A percentile compares a stretch with the other conserved stretches of the same genome.
Evolutionary conservation across 2,888 invertebrate species (phyloP).

Genomic region (Parnassius glacialis): DNA sequence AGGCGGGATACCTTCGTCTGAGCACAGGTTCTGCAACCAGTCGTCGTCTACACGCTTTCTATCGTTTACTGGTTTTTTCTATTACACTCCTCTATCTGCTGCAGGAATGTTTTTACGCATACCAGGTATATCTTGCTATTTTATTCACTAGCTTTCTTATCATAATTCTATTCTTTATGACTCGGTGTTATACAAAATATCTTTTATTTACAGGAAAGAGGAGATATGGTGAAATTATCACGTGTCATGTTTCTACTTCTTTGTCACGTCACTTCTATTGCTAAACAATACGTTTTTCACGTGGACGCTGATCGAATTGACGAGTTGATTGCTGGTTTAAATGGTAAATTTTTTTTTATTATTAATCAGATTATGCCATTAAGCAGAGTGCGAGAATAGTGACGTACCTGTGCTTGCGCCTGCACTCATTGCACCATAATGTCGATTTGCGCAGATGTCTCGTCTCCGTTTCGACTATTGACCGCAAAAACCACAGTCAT

Average conservation of each 20-base stretch:
- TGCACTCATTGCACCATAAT: not conserved
- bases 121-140: slow-evolving; percentile 36
- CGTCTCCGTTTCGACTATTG: not conserved
- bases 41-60: slow-evolving; percentile 32
- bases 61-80: slow-evolving; percentile 44
- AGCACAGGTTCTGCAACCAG: not conserved
- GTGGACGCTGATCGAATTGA: slow-evolving; percentile 42
- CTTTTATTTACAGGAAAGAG: slow-evolving; percentile 42
- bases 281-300: slow-evolving; percentile 61
- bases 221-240: slow-evolving; percentile 60
- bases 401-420: not conserved
- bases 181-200: not conserved
- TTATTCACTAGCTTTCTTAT: too few species aligned
- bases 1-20: slow-evolving; percentile 16
- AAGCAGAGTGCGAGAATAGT: not conserved
- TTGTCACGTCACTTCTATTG: slow-evolving; percentile 67
- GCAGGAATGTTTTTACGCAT: slow-evolving; percentile 53
- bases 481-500: not conserved
- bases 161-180: not conserved
- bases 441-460: too few species aligned
- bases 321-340: slow-evolving; percentile 37
- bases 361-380: not conserved
- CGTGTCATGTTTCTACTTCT: slow-evolving; percentile 70
- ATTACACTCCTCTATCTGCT: slow-evolving; percentile 45
- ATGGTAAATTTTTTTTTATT: slow-evolving; percentile 33